Conservation (phyloP, 64 coral and sea anemone species). For the Stichodactyla mertensii region DNA sequence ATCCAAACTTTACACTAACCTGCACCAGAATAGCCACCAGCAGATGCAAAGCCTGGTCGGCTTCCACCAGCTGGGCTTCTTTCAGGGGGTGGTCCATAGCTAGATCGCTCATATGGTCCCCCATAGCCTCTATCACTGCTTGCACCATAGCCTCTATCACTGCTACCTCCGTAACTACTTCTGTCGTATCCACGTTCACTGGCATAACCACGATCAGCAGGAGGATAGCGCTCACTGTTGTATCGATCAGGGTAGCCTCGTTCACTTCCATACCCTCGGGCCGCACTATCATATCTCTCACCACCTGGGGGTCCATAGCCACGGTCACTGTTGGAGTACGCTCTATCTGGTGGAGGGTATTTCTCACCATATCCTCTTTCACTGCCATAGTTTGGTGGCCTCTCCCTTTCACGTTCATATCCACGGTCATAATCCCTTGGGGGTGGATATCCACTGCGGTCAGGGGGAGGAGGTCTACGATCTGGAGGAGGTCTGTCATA, state of each 20-base stretch:
- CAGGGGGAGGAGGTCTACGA: slow-evolving; percentile 30
- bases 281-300: slow-evolving; percentile 34
- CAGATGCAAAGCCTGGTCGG: slow-evolving; percentile 22
- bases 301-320: slow-evolving; percentile 39
- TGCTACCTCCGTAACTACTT: slow-evolving; percentile 40
- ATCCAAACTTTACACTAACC: neutral
- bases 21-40: slow-evolving; percentile 28
- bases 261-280: slow-evolving; percentile 40
- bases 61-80: slow-evolving; percentile 13
- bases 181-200: slow-evolving; percentile 42
- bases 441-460: slow-evolving; percentile 42
- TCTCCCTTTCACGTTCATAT: slow-evolving; percentile 44
- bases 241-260: slow-evolving; percentile 26
- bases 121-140: slow-evolving; percentile 31
- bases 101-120: slow-evolving; percentile 31
- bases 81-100: slow-evolving; percentile 60
- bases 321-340: slow-evolving; percentile 43
- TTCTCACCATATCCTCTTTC: slow-evolving; percentile 28
- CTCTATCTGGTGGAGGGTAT: slow-evolving; percentile 46
- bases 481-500: slow-evolving; percentile 59
- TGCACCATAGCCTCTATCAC: slow-evolving; percentile 43
- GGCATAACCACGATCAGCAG: slow-evolving; percentile 24
- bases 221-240: slow-evolving; percentile 22
- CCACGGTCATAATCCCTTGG: slow-evolving; percentile 59
- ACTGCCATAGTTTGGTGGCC: slow-evolving; percentile 35